Percentiles rank a stretch among this genome's conserved stretches.
phyloP scores from a whole-genome alignment of 2,797 vertebrate genomes.

The Pseudocheirus occidentalis region DNA sequence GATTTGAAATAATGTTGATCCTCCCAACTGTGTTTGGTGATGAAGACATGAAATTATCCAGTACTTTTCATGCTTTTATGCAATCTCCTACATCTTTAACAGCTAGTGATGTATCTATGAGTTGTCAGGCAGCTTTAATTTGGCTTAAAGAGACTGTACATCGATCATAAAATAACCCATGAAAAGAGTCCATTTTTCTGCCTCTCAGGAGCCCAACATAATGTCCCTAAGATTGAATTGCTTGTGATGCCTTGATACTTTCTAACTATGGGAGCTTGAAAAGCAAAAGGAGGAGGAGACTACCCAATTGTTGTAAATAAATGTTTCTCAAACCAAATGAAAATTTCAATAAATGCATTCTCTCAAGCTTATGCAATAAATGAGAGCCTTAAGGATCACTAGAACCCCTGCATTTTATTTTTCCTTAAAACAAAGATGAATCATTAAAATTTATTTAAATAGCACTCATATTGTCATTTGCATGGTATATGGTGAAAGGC shows the following conservation, averaged over 20 bases:
- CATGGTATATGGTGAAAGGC: not conserved
- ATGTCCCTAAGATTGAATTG: conserved; percentile 57
- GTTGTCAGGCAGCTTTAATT: conserved; percentile 62
- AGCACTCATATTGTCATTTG: conserved; percentile 46
- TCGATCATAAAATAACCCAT: conserved; percentile 66
- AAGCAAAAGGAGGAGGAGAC: conserved; percentile 45
- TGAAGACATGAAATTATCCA: conserved; percentile 67
- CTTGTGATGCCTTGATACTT: conserved; percentile 45
- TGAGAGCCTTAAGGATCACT: conserved; percentile 24
- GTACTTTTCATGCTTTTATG: conserved; percentile 66
- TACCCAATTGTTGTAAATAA: conserved; percentile 64
- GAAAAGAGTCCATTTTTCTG: conserved; percentile 64
- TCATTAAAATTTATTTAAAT: conserved; percentile 51
- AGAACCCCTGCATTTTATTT: conserved; percentile 38
- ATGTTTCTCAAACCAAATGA: conserved; percentile 64
- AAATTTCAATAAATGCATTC: conserved; percentile 66
- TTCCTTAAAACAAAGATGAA: conserved; percentile 59
- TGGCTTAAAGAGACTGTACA: conserved; percentile 52
- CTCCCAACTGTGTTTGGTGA: conserved; percentile 61
- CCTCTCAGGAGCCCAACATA: conserved; percentile 69
- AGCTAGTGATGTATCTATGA: conserved; percentile 58
- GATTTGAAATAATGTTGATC: conserved; percentile 29
- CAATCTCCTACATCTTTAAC: conserved; percentile 60
- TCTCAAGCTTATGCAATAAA: conserved; percentile 31
- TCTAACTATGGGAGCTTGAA: conserved; percentile 60